Base-by-base conservation (phyloP, 2,888 invertebrate species). In the Hirudinaria manillensis region DNA sequence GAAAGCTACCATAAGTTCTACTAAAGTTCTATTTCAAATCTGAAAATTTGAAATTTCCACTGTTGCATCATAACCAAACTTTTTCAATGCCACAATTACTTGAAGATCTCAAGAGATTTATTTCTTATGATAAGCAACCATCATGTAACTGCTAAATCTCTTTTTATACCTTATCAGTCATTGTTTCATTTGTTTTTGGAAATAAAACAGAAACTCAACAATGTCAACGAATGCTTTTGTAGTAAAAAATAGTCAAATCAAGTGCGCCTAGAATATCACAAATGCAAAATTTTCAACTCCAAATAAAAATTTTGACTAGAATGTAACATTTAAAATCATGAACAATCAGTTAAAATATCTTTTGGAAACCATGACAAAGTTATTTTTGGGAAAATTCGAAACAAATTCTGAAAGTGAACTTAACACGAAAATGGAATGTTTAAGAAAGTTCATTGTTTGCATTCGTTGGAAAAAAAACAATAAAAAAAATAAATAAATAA, bases 251-350 rank as follows among this genome's bases (percentile, higher is more conserved):
- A 61, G 29, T 27, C 24, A 61, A 61, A 61, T 61, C 61, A 61
- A 61, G 61, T 61, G 61, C n/a, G 61, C 61, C 29, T 61, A 61
- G 29, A 61, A 61, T 61, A 61, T 61, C 61, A 61, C 61, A 61
- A 27, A 61, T 27, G 24, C 24, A 61, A 24, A 61, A 61, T 45
- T 61, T 61, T 61, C 61, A 61, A 61, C 61, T 61, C 61, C 21
- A 19, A 61, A 61, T 27, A 61, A 29, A 61, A 61, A 61, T 61
- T 61, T 61, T 61, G 61, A 61, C 61, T 61, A 61, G 61, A 61
- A 29, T n/a, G 24, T 61, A 29, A 61, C 24, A 61, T 27, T 61
- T 61, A 61, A 61, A 61, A 61, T 61, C 24, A 61, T 61, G 24
- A 27, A 61, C 45, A 61, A n/a, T 29, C 29, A 29, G 7, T 61